Evolutionary conservation across 2,113 vertebrate genomes (phyloP), one percentile per base, ranked within the genome.

Genomic region (Nothocercus julius): DNA sequence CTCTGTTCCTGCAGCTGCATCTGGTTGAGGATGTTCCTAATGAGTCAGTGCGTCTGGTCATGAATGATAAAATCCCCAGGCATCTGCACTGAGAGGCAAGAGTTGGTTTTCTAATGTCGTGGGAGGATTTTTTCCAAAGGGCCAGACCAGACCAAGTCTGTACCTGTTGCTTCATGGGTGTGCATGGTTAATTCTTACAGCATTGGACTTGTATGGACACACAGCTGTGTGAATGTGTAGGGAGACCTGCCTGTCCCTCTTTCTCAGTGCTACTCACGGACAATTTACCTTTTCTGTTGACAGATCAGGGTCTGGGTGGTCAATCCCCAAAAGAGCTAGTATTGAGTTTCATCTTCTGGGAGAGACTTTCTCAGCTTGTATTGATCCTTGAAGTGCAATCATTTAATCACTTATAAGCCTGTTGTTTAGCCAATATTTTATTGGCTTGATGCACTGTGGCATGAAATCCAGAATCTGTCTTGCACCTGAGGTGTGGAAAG

Each of bases 281-380:
- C 53, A 42, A n/a, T 19, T 69, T 82, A 22, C 22, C 53, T 85
- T 82, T 87, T 75, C 22, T 20, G 18, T 59, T 92, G 78, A 54
- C 34, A 72, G 14, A 21, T 61, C 70, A 87, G 44, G 30, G 30
- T 78, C 66, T 82, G 49, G 11, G 10, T 64, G 38, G n/a, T 81
- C 56, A 47, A 16, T 70, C n/a, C n/a, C 45, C 38, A 22, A 74
- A 3, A 1, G 6, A 40, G 40, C 74, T 42, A 24, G 27, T 85
- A 47, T 27, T 78, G 74, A 84, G 58, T 44, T 93, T 90, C 30
- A 9, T 79, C 70, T 90, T 85, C 40, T 82, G 78, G 7, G 22
- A 76, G 8, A 59, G 70, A 34, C 2, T 17, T 64, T 51, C 22
- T 70, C 62, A 38, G 58, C 66, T 89, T 0, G 0, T 76, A 69